Percentiles rank a stretch among this genome's conserved stretches.
Evolutionary conservation across 2,888 invertebrate genomes (phyloP).

Genomic region (Ethmia dodecea): DNA sequence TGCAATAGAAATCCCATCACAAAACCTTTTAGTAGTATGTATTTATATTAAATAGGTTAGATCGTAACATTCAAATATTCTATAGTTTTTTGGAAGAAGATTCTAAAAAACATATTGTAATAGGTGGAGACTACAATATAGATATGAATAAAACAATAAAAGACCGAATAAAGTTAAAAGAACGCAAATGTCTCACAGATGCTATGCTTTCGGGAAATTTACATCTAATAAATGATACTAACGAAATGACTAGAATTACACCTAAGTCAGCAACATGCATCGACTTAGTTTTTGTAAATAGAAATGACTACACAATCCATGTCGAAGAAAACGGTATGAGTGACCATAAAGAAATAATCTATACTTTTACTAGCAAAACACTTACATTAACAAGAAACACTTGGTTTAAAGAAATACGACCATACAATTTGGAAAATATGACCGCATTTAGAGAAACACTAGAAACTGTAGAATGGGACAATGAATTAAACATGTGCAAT

Average conservation of each 20-base stretch:
- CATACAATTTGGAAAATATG: too few species aligned
- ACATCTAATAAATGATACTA: neutral
- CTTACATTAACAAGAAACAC: too few species aligned
- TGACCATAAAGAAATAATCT: neutral
- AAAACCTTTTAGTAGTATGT: slow-evolving; percentile 13
- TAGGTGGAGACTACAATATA: too few species aligned
- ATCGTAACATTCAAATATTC: slow-evolving; percentile 15
- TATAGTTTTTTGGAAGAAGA: slow-evolving; percentile 12
- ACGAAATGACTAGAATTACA: neutral
- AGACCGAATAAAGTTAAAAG: neutral
- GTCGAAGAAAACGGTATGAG: neutral
- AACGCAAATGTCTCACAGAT: neutral
- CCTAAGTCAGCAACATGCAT: neutral
- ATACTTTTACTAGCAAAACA: too few species aligned
- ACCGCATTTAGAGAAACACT: too few species aligned
- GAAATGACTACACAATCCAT: neutral
- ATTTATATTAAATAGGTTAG: slow-evolving; percentile 21
- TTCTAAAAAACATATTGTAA: slow-evolving; percentile 12
- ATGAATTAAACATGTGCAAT: too few species aligned
- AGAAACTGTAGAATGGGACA: too few species aligned
- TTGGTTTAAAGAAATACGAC: too few species aligned
- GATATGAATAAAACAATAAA: too few species aligned
- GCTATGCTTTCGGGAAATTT: neutral
- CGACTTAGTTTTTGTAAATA: neutral
- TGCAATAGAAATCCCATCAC: slow-evolving; percentile 11